These are phyloP conservation scores for Philypnodon macrostomus DNA, from an alignment of 2,797 vertebrate species.

Conservation along the genomic window DNA sequence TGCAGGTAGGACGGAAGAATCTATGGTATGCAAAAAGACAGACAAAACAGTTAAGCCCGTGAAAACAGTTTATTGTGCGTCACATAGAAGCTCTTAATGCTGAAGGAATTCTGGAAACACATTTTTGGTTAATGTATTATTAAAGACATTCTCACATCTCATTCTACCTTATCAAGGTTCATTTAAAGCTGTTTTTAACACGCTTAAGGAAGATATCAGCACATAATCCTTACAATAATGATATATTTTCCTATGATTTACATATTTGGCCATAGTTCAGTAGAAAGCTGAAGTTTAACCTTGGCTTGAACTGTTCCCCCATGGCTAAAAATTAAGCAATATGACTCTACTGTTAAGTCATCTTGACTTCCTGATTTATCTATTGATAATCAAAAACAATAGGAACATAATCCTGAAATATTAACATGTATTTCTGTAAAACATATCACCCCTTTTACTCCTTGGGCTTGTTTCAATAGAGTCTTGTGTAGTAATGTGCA, in stretches of 20 bases:
- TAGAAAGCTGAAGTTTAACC: neutral
- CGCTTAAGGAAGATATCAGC: too few species aligned
- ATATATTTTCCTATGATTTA: neutral
- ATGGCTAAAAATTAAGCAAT: neutral
- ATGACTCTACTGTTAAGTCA: neutral
- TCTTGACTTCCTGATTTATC: neutral
- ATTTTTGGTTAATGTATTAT: too few species aligned
- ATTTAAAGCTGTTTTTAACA: too few species aligned
- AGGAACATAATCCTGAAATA: too few species aligned
- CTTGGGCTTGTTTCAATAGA: constrained; percentile 43
- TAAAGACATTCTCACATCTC: too few species aligned
- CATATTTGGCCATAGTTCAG: too few species aligned
- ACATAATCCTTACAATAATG: too few species aligned
- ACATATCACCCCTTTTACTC: constrained; percentile 10
- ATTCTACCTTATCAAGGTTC: too few species aligned
- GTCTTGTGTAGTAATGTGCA: constrained; percentile 49
- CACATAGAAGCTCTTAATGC: too few species aligned
- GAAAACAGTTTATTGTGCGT: constrained; percentile 9
- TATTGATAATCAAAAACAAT: too few species aligned
- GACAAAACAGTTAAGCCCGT: neutral
- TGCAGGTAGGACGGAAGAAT: constrained; percentile 75
- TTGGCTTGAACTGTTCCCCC: neutral
- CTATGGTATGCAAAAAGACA: neutral
- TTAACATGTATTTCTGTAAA: neutral
- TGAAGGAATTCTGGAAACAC: too few species aligned